phyloP scores from a whole-genome alignment of 23 tunicate genomes.

The Styela clava region DNA sequence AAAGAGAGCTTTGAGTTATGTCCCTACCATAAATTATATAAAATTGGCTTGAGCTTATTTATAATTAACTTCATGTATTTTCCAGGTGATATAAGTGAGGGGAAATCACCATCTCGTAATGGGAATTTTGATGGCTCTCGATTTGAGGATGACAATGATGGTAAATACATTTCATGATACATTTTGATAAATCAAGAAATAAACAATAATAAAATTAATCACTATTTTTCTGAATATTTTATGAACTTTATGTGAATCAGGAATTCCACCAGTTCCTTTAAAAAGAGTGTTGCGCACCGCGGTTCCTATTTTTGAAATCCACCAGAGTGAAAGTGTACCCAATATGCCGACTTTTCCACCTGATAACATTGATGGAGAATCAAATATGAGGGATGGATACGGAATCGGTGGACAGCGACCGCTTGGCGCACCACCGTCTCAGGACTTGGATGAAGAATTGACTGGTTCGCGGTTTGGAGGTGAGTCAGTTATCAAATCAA shows the following conservation, averaged over 20 bases:
- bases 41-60: no score
- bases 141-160: background rate
- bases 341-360: background rate
- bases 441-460: background rate
- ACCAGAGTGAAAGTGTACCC: background rate
- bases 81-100: background rate
- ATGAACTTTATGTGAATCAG: no score
- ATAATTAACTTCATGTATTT: no score
- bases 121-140: background rate
- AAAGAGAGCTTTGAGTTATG: no score
- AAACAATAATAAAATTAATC: no score
- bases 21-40: no score
- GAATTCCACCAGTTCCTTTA: background rate
- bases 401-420: background rate
- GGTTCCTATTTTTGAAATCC: background rate
- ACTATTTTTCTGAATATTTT: no score
- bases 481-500: no score
- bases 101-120: background rate
- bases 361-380: background rate
- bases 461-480: background rate
- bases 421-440: background rate
- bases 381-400: background rate
- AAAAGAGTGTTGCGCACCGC: background rate
- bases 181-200: no score
- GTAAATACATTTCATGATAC: no score